Base-by-base conservation (phyloP, 1,140 invertebrate species). In the Leptinotarsa texana region DNA sequence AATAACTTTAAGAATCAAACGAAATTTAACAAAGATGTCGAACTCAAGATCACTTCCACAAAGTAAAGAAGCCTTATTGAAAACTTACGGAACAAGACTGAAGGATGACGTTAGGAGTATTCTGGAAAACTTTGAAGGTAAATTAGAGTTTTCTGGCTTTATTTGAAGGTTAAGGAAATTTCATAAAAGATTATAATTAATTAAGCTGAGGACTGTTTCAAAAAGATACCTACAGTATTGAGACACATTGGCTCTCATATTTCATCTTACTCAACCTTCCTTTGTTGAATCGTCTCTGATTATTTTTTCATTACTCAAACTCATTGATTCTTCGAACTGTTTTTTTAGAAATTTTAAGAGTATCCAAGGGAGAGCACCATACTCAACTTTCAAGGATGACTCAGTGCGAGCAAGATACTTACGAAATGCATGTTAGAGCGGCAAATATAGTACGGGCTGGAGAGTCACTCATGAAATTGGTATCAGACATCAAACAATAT, bases 31-130 rank as follows among this genome's bases (percentile, higher is more conserved):
- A 42, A 57, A 57, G 5, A 88, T 90, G 89, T 80, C 89, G 13
- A 82, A 80, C 78, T 88, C 88, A 80, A 86, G 94, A 82, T 88
- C 89, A 75, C 86, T 96, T 75, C 93, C 96, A 0, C 95, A 97
- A 86, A 96, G 94, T 73, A 97, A 98, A 88, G 96, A 98, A 87
- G 96, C 96, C 18, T 86, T 98, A 33, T 86, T 98, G 4, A 97
- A 98, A 87, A 96, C 95, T 0, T 98, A 98, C 83, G 94, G 94
- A 65, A 96, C 95, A 15, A 87, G 96, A 71, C 86, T 98, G 15
- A 98, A 98, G 87, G 96, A 98, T 86, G 96, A 98, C 87, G 93
- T 98, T 0, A 96, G 95, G 87, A 96, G 96, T 70, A 98, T 99
- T 94, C 85, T 97, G 49, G 96, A 98, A 85, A 98, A 98, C 86